These are phyloP conservation scores for Leguminivora glycinivorella DNA, from an alignment of 1,140 invertebrate species.

Conservation along the genomic window DNA sequence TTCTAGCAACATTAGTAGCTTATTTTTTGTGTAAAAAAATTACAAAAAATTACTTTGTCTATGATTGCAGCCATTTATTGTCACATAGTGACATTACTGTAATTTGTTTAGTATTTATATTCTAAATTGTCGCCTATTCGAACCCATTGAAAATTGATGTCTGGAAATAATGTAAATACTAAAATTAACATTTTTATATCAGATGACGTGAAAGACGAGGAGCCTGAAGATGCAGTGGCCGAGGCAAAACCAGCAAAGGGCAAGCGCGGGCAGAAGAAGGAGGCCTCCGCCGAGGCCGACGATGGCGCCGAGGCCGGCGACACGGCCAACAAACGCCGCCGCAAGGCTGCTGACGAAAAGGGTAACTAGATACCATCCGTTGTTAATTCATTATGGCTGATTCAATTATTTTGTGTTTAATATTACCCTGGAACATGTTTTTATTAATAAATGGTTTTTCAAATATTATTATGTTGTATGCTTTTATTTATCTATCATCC, in stretches of 20 bases:
- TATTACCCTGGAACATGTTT: slow-evolving; percentile 46
- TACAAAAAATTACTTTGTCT: too few species aligned
- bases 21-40: too few species aligned
- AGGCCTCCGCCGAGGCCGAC: slow-evolving; percentile 45
- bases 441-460: slow-evolving; percentile 66
- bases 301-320: slow-evolving; percentile 58
- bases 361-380: slow-evolving; percentile 67
- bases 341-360: slow-evolving; percentile 65
- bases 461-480: slow-evolving; percentile 57
- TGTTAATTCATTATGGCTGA: slow-evolving; percentile 46
- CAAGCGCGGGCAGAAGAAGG: slow-evolving; percentile 61
- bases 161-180: neutral
- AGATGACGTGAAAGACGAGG: slow-evolving; percentile 58
- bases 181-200: neutral
- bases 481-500: slow-evolving; percentile 51
- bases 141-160: neutral
- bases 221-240: slow-evolving; percentile 45
- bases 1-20: too few species aligned
- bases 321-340: slow-evolving; percentile 57
- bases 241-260: slow-evolving; percentile 58
- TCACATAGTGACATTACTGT: too few species aligned
- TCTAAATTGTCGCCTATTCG: too few species aligned
- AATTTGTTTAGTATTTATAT: too few species aligned
- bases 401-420: slow-evolving; percentile 58
- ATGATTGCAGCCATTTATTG: too few species aligned